Evolutionary conservation across 1,140 invertebrate species (phyloP).

Genomic region (Drosophila auraria): DNA sequence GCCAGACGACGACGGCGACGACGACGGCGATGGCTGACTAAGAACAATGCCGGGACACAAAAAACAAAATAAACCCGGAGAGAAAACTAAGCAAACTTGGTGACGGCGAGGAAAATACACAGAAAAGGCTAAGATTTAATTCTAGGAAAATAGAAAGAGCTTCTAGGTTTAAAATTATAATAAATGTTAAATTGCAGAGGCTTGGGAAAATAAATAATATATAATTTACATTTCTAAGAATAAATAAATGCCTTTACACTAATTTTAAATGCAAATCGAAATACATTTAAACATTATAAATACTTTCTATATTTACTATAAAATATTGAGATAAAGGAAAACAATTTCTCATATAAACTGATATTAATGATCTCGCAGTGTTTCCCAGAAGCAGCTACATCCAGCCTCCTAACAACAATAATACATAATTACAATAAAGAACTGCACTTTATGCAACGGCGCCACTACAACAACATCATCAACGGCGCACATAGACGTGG

Average conservation of each 20-base stretch:
- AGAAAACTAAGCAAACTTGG: slow-evolving; percentile 52
- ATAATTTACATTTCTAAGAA: neutral
- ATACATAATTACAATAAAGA: slow-evolving; percentile 63
- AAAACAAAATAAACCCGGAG: slow-evolving; percentile 36
- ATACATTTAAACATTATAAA: neutral
- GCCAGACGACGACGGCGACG: slow-evolving; percentile 27
- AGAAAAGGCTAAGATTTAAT: neutral
- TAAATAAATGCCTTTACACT: neutral
- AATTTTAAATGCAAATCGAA: neutral
- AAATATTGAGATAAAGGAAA: no score
- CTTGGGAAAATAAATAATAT: neutral
- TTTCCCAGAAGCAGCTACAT: slow-evolving; percentile 5
- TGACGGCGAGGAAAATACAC: slow-evolving; percentile 26
- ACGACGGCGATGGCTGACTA: slow-evolving; percentile 51
- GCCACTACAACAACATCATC: slow-evolving; percentile 34
- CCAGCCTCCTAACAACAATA: slow-evolving; percentile 56
- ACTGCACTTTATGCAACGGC: slow-evolving; percentile 65
- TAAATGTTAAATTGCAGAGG: no score
- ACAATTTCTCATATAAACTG: no score
- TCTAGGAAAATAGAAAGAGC: neutral
- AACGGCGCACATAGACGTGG: slow-evolving; percentile 8
- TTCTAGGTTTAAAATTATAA: no score
- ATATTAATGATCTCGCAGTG: neutral
- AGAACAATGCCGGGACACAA: slow-evolving; percentile 67
- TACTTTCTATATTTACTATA: no score